These are phyloP conservation scores for Triplophysa siluroides DNA, from an alignment of 2,113 vertebrate species.

Conservation along the genomic window DNA sequence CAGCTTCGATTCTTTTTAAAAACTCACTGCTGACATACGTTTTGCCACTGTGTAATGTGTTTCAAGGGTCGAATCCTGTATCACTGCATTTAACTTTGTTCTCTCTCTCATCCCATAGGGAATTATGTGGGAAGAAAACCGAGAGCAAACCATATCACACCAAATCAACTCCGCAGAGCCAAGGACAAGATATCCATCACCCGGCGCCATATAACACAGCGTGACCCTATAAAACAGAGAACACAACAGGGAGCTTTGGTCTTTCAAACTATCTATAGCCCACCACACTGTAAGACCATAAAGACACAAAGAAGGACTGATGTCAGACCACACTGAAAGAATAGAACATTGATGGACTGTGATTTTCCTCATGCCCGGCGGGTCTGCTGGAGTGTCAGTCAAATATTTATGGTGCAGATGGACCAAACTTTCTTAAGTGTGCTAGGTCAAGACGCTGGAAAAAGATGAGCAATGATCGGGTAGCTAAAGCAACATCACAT, in stretches of 20 bases:
- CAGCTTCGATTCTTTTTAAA: too few relatives aligned
- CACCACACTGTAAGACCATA: not conserved
- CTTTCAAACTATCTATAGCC: not conserved
- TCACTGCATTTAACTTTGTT: not conserved
- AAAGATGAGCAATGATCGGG: not conserved
- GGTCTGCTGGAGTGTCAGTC: not conserved
- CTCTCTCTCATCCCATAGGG: not conserved
- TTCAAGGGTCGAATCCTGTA: too few relatives aligned
- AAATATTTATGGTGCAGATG: not conserved
- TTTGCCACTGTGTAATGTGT: too few relatives aligned
- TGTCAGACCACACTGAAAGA: not conserved
- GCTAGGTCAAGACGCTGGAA: slow-evolving; percentile 1
- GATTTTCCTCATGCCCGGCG: not conserved
- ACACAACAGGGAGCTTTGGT: not conserved
- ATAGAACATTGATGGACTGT: not conserved
- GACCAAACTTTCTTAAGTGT: not conserved
- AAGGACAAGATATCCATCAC: not conserved
- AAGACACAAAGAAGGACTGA: not conserved
- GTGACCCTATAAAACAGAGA: not conserved
- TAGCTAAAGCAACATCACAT: slow-evolving; percentile 20
- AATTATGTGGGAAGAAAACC: not conserved
- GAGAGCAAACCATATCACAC: not conserved
- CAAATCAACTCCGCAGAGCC: not conserved
- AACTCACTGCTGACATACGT: too few relatives aligned
- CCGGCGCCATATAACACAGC: not conserved